Base-by-base conservation (phyloP, 2,888 invertebrate genomes). In the Philopedon plagiatum region DNA sequence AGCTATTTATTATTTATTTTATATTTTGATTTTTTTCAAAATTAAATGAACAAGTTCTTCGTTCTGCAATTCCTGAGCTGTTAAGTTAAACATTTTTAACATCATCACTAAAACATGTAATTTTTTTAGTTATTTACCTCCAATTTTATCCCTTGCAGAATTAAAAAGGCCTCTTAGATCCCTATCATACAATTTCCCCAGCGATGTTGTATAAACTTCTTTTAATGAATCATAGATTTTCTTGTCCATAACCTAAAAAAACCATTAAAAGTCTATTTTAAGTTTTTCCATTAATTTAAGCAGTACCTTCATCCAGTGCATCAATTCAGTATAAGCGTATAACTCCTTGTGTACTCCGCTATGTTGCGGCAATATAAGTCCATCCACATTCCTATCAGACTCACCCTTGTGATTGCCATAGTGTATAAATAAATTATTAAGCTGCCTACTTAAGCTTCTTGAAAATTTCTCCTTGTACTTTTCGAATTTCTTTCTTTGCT, bases 401-500 rank as follows among this genome's bases (percentile, higher is more conserved):
- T 93, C 93, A 0, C 92, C 92, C 73, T 91, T 87, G 83, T 94
- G 89, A 83, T 89, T 90, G 62, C 91, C 97, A 87, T 97, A 91
- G 86, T 98, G 97, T 81, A 97, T 96, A 79, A 99, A 96, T 61
- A 96, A 89, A 87, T 98, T 98, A 84, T 97, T 97, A 60, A 99
- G 88, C 85, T 98, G 97, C 18, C 97, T 90, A 72, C 94, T 93
- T 63, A 98, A 90, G 49, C 93, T 91, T 66, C 92, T 90, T 0
- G 96, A 93, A 84, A 96, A 96, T 83, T 92, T 92, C 37, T 90
- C 90, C 81, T 92, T 91, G 81, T 93, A 90, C 81, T 92, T 93
- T 75, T 93, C 93, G 76, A 95, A 91, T 49, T 92, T 89, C 80
- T 92, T 90, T 78, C 91, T 90, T 83, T 95, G 95, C 83, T 95